phyloP scores from a whole-genome alignment of 2,888 invertebrate genomes.

The Mystacides longicornis region DNA sequence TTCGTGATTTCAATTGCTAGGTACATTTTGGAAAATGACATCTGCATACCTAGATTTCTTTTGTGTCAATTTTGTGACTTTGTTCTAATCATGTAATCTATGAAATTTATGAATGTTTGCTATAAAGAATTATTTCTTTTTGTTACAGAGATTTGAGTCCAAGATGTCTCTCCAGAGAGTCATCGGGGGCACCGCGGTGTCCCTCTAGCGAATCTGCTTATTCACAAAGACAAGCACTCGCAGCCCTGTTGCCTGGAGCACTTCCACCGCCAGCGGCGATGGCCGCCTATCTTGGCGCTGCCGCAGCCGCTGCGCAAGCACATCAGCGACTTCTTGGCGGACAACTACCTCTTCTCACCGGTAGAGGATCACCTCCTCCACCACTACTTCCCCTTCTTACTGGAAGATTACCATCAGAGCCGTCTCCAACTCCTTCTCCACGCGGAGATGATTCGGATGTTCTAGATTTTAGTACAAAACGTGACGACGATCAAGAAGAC shows the following conservation, averaged over 20 bases:
- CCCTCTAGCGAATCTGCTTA: constrained; percentile 72
- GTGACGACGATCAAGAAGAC: constrained; percentile 47
- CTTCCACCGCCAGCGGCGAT: constrained; percentile 66
- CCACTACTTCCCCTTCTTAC: constrained; percentile 41
- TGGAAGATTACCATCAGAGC: constrained; percentile 36
- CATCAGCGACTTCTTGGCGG: constrained; percentile 70
- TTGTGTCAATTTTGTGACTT: too few relatives aligned
- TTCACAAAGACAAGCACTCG: constrained; percentile 53
- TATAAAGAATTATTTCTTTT: too few relatives aligned
- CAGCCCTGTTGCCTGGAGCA: constrained; percentile 45
- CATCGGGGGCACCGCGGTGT: constrained; percentile 66
- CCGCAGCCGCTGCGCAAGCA: constrained; percentile 65
- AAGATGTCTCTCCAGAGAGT: constrained; percentile 76
- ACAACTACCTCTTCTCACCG: constrained; percentile 50
- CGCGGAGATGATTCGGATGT: constrained; percentile 52
- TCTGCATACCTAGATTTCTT: too few relatives aligned
- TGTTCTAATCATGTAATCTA: too few relatives aligned
- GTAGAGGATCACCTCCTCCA: constrained; percentile 32
- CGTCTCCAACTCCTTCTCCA: constrained; percentile 49
- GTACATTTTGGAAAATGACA: too few relatives aligned
- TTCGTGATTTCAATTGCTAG: too few relatives aligned
- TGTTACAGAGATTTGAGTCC: constrained; percentile 72
- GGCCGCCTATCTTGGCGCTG: constrained; percentile 68
- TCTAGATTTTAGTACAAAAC: constrained; percentile 76
- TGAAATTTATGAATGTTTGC: too few relatives aligned